These are phyloP conservation scores for Scaptomyza parva DNA, from an alignment of 2,888 invertebrate species.

Conservation along the genomic window DNA sequence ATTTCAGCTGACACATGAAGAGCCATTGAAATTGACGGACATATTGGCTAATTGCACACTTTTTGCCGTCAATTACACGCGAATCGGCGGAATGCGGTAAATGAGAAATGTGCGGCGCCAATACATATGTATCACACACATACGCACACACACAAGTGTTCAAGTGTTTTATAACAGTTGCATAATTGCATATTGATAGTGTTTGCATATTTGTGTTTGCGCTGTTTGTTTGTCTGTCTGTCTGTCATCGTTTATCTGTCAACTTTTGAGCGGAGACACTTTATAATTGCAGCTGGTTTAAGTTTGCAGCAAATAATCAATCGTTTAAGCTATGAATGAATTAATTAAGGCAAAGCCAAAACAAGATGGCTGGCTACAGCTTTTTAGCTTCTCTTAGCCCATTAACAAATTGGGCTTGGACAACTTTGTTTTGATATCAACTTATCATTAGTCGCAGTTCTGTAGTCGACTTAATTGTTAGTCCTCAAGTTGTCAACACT, in stretches of 20 bases:
- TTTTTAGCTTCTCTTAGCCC: neutral
- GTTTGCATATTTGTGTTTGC: constrained; percentile 55
- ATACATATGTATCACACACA: constrained; percentile 53
- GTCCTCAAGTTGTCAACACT: constrained; percentile 61
- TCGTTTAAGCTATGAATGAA: constrained; percentile 24
- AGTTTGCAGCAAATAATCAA: constrained; percentile 40
- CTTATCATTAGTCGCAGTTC: constrained; percentile 47
- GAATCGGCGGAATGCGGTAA: neutral
- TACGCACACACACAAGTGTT: neutral
- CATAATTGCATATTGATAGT: constrained; percentile 69
- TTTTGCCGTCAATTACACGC: constrained; percentile 56
- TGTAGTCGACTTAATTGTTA: constrained; percentile 47
- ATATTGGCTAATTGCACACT: constrained; percentile 59
- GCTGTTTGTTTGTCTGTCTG: constrained; percentile 34
- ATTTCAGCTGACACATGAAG: constrained; percentile 53
- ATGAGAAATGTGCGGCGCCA: neutral
- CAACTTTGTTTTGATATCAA: constrained; percentile 14
- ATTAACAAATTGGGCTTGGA: constrained; percentile 16
- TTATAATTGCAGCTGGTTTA: constrained; percentile 17
- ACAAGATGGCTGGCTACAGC: neutral
- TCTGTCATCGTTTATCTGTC: constrained; percentile 15
- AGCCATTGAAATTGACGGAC: constrained; percentile 50
- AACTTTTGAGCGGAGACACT: constrained; percentile 12
- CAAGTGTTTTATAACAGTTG: constrained; percentile 50
- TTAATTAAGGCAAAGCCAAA: constrained; percentile 24